Conservation (phyloP, 2,797 vertebrate genomes). For the Scolopax rusticola region DNA sequence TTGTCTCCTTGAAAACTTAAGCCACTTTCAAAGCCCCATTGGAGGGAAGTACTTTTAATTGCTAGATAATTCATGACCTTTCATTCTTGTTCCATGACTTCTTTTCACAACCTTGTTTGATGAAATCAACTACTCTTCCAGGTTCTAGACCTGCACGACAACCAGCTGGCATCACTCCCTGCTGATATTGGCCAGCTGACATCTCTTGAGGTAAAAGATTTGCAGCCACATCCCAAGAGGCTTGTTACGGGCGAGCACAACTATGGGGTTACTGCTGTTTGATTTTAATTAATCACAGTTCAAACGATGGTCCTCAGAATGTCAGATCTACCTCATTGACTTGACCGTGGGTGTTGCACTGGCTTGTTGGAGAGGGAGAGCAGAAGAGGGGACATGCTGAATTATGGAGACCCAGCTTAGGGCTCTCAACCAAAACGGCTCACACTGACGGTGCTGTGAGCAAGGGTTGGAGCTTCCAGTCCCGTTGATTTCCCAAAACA, state of each 20-base stretch:
- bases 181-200: slow-evolving; percentile 88
- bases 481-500: background rate
- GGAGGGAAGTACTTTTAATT: background rate
- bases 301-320: background rate
- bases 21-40: background rate
- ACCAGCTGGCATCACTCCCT: slow-evolving; percentile 88
- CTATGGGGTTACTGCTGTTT: background rate
- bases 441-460: background rate
- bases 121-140: slow-evolving; percentile 42
- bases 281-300: background rate
- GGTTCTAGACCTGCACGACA: slow-evolving; percentile 95
- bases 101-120: background rate
- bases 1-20: background rate
- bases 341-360: background rate
- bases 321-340: background rate
- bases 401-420: background rate
- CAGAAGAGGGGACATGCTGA: background rate
- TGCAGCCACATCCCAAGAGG: background rate
- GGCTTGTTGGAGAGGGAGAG: background rate
- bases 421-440: background rate
- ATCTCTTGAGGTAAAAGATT: slow-evolving; percentile 86
- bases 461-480: background rate
- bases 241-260: background rate
- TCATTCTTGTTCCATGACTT: background rate
- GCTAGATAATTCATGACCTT: background rate